Evolutionary conservation across 2,888 invertebrate genomes (phyloP), one percentile per base, ranked within the genome.

Genomic region (Limnephilus auricula): DNA sequence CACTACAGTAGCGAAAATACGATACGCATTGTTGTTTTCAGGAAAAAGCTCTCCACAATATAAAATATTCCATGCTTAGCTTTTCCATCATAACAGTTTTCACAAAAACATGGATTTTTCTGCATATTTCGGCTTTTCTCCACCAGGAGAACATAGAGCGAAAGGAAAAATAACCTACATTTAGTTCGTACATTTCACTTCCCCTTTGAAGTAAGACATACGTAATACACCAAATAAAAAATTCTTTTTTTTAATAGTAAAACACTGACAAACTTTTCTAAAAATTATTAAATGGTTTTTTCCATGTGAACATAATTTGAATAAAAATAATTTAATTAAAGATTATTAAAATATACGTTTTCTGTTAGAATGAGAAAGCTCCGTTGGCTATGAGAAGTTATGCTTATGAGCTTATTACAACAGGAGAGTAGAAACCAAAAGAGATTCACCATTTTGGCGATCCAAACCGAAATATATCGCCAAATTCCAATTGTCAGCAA

Each of bases 31-130:
- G 65, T 89, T n/a, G 18, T n/a, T 82, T 90, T 34, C 89, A 45
- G 79, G 90, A 88, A 92, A 91, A 85, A 31, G 37, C 78, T 89
- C 79, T 79, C 78, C 32, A 83, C 50, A 37, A 90, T 50, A 82
- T 88, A 78, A 82, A 91, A 92, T 91, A 91, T 92, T 89, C 80
- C 87, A 40, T 45, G 90, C 88, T 80, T 15, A 79, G 92, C 91
- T 92, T 92, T 92, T 92, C 92, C 92, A 85, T 93, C 92, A 92
- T 91, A 91, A 91, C 92, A 93, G 92, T 94, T 94, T 94, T 94
- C 94, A 94, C 94, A 95, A 95, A 95, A 95, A 94, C 95, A 94
- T 94, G 94, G 94, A 94, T 95, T 95, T 95, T 95, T 95, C 95
- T 95, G 95, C 95, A 95, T 95, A 95, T 95, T 95, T 95, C 93